These are phyloP conservation scores for Himalopsyche phryganea DNA, from an alignment of 1,140 invertebrate genomes.

Conservation along the genomic window DNA sequence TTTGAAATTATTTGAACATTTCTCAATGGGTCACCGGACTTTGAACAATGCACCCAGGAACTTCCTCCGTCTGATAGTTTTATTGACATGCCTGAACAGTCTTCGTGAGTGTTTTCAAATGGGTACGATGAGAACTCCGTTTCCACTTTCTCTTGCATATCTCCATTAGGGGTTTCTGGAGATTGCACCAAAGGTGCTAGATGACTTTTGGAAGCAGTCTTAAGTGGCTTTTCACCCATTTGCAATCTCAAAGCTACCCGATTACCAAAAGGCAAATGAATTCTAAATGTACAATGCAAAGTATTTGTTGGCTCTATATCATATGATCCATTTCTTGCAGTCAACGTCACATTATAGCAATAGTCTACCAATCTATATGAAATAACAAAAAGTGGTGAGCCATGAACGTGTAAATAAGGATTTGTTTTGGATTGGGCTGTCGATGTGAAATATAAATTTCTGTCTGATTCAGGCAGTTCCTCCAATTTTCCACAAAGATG, in stretches of 20 bases:
- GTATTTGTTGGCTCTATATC: conserved; percentile 53
- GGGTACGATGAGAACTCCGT: conserved; percentile 6
- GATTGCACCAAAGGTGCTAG: neutral
- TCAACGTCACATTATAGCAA: conserved; percentile 62
- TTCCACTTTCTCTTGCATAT: conserved; percentile 14
- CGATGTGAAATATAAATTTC: conserved; percentile 54
- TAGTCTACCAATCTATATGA: conserved; percentile 60
- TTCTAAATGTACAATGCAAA: conserved; percentile 59
- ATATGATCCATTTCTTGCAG: conserved; percentile 57
- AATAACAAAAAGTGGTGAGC: conserved; percentile 58
- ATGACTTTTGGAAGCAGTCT: conserved; percentile 4
- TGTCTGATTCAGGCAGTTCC: conserved; percentile 53
- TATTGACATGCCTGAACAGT: conserved; percentile 53
- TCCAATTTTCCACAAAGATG: conserved; percentile 61
- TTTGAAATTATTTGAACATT: conserved; percentile 57
- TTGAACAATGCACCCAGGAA: conserved; percentile 56
- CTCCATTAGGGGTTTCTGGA: conserved; percentile 9
- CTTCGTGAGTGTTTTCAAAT: conserved; percentile 25
- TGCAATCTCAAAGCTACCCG: conserved; percentile 54
- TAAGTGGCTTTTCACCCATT: conserved; percentile 47
- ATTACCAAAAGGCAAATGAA: conserved; percentile 63
- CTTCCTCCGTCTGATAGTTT: conserved; percentile 53
- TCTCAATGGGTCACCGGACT: conserved; percentile 50
- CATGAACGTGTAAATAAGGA: conserved; percentile 51
- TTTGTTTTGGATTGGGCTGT: conserved; percentile 40